Percentiles rank a stretch among this genome's conserved stretches.
These are phyloP conservation scores for Pluvianellus socialis DNA, from an alignment of 2,113 vertebrate genomes.

Conservation along the genomic window DNA sequence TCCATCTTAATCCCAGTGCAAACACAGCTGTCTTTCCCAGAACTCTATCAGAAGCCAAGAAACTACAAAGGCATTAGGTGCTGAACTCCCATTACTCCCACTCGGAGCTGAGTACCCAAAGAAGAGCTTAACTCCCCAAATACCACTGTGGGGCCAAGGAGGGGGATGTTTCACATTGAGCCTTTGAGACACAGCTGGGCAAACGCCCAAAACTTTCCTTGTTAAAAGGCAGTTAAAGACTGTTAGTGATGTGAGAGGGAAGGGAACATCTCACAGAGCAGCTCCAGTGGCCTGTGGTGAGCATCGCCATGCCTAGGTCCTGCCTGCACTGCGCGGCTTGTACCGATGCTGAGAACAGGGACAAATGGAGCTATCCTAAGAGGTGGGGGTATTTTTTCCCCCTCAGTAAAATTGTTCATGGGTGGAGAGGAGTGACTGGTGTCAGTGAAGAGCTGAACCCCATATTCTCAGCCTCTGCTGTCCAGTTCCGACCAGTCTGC, in stretches of 20 bases:
- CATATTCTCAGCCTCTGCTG: background rate
- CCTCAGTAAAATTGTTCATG: background rate
- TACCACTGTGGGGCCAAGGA: background rate
- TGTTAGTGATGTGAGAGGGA: background rate
- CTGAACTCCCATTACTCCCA: background rate
- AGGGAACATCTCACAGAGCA: background rate
- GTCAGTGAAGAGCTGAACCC: background rate
- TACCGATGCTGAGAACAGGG: background rate
- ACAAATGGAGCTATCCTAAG: background rate
- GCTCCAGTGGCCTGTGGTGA: background rate
- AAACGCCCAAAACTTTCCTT: background rate
- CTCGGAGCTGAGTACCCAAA: background rate
- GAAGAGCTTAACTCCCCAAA: background rate
- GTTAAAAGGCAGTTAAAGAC: background rate
- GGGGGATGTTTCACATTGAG: background rate
- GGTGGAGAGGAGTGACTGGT: background rate
- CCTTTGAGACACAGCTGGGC: background rate
- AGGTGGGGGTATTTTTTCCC: background rate
- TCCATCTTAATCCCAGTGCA: conserved; percentile 4
- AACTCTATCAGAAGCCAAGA: background rate
- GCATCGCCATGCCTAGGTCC: background rate
- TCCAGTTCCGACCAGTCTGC: background rate
- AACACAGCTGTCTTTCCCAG: conserved; percentile 12
- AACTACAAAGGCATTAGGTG: background rate
- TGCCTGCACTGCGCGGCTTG: background rate